Percentiles rank a stretch among this genome's conserved stretches.
Conservation (phyloP, 2,113 vertebrate genomes). For the Lonchura striata region DNA sequence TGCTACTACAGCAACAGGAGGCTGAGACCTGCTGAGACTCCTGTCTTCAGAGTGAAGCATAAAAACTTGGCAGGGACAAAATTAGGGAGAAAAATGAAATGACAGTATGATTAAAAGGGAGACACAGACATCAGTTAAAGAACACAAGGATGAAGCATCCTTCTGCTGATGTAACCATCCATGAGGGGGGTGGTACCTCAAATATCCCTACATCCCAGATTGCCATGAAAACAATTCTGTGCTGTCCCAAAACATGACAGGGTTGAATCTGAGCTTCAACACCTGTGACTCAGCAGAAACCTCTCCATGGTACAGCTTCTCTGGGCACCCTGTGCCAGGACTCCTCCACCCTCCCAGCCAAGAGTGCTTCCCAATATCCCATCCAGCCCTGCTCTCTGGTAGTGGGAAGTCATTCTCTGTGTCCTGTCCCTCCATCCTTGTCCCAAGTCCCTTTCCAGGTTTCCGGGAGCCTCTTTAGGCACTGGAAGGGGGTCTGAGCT, state of each 20-base stretch:
- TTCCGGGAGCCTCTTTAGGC: not conserved
- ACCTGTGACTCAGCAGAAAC: not conserved
- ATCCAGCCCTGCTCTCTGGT: rapidly evolving
- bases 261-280: rapidly evolving
- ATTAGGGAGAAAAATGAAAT: rapidly evolving
- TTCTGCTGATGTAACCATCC: not conserved
- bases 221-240: not conserved
- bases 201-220: not conserved
- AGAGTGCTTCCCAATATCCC: not conserved
- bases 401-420: not conserved
- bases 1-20: not conserved
- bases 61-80: not conserved
- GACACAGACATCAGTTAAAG: not conserved
- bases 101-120: not conserved
- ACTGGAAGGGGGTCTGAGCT: rapidly evolving
- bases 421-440: not conserved
- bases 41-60: not conserved
- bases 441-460: not conserved
- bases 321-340: not conserved
- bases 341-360: rapidly evolving
- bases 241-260: not conserved
- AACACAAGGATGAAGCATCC: not conserved
- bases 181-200: not conserved
- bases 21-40: not conserved
- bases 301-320: not conserved